Conservation (phyloP, 2,888 invertebrate species). For the Galeruca laticollis region DNA sequence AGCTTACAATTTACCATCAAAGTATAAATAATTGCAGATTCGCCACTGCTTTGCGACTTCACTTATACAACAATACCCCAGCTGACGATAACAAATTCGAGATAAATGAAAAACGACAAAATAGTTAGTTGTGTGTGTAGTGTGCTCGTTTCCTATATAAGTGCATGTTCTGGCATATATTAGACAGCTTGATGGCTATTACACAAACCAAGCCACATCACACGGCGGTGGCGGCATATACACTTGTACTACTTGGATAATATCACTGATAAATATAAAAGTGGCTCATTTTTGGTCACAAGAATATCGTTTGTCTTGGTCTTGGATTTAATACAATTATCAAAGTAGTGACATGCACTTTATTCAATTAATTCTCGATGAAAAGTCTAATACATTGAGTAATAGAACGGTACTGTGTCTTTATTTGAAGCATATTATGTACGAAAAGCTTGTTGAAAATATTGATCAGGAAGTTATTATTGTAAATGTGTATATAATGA, state of each 20-base stretch:
- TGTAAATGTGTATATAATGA: too few species aligned
- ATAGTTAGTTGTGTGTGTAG: slow-evolving; percentile 45
- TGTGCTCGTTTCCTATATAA: slow-evolving; percentile 46
- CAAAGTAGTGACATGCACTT: too few species aligned
- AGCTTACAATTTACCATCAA: too few species aligned
- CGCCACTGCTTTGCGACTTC: slow-evolving; percentile 7
- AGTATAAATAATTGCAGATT: neutral
- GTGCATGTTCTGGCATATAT: slow-evolving; percentile 56
- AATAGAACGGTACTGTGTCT: too few species aligned
- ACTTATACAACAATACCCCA: slow-evolving; percentile 28
- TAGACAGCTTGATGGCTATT: slow-evolving; percentile 49
- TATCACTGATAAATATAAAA: slow-evolving; percentile 42
- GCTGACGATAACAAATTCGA: slow-evolving; percentile 42
- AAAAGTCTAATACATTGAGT: too few species aligned
- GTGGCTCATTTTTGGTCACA: slow-evolving; percentile 27
- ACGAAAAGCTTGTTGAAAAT: too few species aligned
- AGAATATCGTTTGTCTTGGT: too few species aligned
- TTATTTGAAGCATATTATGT: too few species aligned
- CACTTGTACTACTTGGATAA: slow-evolving; percentile 23
- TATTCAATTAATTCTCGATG: too few species aligned
- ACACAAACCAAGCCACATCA: slow-evolving; percentile 40
- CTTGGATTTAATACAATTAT: too few species aligned
- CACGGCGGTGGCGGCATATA: slow-evolving; percentile 33
- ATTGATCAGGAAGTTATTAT: too few species aligned
- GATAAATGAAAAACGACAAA: slow-evolving; percentile 48